Evolutionary conservation across 2,797 vertebrate genomes (phyloP), one percentile per base, ranked within the genome.

Genomic region (Cynopterus sphinx): DNA sequence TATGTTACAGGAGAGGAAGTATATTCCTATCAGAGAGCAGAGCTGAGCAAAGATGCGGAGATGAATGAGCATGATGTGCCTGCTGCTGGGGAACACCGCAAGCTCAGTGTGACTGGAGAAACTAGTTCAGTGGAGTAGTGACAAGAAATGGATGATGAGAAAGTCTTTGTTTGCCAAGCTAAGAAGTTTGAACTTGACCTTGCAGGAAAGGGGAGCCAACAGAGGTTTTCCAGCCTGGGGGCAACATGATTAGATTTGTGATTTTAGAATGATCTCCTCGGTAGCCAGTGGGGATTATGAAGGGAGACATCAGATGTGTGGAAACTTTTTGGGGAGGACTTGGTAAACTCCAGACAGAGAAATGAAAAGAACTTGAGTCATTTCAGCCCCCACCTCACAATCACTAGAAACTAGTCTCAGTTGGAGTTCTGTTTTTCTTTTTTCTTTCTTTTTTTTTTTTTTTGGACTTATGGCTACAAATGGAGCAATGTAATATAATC

Each of bases 161-260:
- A 77, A 91, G 33, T 5, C 36, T 77, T 84, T 51, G 46, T 71
- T 81, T 61, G 53, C 75, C 59, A 93, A 87, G 24, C 33, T 55
- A 89, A 87, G 82, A 46, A 92, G 53, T 92, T 94, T 94, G 77
- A 87, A 73, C 75, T 93, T 91, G 90, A 89, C 55, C 74, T 96
- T 79, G 15, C 36, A 68, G 22, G 33, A 36, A 83, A 89, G 73
- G 65, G 21, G 26, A 88, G 36, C 79, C 57, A 68, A 41, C 0
- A 31, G 84, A 83, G 28, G 21, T 90, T 82, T 94, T 65, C 43
- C 19, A 91, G 70, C 46, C 59, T 86, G 21, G 49, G 49, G 71
- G 55, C 39, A 75, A 84, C 24, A 49, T 63, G 49, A 95, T 82
- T 24, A 31, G 57, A 83, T 95, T 86, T 93, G 53, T 67, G 41